Base-by-base conservation (phyloP, 2,888 invertebrate genomes). In the Brachycybe producta region DNA sequence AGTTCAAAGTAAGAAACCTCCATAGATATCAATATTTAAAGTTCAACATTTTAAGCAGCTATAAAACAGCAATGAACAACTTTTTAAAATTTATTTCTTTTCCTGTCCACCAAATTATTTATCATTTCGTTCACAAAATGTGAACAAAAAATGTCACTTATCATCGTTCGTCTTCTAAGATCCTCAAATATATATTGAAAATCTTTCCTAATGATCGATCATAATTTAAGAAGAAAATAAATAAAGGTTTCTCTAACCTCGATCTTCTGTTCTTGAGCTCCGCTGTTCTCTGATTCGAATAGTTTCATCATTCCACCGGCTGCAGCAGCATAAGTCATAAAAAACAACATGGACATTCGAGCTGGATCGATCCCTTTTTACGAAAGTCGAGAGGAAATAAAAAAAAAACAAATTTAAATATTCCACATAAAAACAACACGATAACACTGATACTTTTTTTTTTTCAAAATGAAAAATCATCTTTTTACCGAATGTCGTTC, bases 221-320 rank as follows among this genome's bases (percentile, higher is more conserved):
- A 46, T 61, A 60, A 49, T 58, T 58, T 41, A 61, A 49, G 53
- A 58, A 60, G 53, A 56, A 61, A 21, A 61, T 52, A 5, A 58
- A 53, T 3, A 58, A 30, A 30, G 8, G 13, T 30, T 30, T n/a
- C n/a, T 38, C 7, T 41, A 11, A 47, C 47, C 47, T 47, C 27
- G 11, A 47, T 28, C 3, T 39, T 17, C 3, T 13, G 13, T 39
- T 47, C 47, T 39, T 47, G 47, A 3, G 47, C 47, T 11, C 38
- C 7, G 23, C 39, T 19, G 8, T 47, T 40, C 5, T 36, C 39
- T 21, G 36, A 36, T 47, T 47, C 47, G 27, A 47, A 39, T 4
- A 47, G 39, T 23, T 5, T 5, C 47, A 47, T 47, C 13, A 39
- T 38, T 11, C 47, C 47, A n/a, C 47, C 47, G 24, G 47, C 47